phyloP scores from a whole-genome alignment of 1,140 invertebrate genomes.

The Rhyacophila brunnea region DNA sequence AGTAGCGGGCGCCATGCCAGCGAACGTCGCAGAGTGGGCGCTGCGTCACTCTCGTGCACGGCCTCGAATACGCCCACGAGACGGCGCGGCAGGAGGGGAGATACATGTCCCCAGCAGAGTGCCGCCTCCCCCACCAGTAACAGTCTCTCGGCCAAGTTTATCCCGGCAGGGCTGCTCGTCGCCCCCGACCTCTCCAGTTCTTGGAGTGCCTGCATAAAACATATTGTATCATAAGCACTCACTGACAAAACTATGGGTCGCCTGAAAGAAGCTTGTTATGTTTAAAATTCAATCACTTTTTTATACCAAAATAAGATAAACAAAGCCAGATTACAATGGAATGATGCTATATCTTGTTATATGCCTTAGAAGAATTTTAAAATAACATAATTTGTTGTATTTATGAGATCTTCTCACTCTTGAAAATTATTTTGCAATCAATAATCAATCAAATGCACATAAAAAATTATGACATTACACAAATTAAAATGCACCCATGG shows the following conservation, averaged over 20 bases:
- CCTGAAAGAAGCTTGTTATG: too few species aligned
- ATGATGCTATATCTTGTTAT: too few species aligned
- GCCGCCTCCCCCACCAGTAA: slow-evolving; percentile 72
- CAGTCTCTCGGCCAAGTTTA: slow-evolving; percentile 61
- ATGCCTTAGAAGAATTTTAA: too few species aligned
- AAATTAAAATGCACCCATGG: too few species aligned
- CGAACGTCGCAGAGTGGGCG: slow-evolving; percentile 61
- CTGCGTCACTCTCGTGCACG: slow-evolving; percentile 66
- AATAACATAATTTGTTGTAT: too few species aligned
- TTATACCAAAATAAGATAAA: background rate
- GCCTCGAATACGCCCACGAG: slow-evolving; percentile 71
- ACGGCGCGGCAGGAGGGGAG: slow-evolving; percentile 63
- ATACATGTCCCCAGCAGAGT: slow-evolving; percentile 73
- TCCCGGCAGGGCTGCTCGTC: slow-evolving; percentile 1
- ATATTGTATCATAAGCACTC: background rate
- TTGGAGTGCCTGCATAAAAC: slow-evolving; percentile 56
- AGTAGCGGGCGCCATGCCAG: slow-evolving; percentile 74
- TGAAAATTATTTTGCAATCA: too few species aligned
- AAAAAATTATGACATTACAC: too few species aligned
- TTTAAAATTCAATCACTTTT: too few species aligned
- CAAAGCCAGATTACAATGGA: too few species aligned
- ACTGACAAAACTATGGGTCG: too few species aligned
- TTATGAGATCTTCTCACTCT: too few species aligned
- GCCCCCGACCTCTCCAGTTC: slow-evolving; percentile 45
- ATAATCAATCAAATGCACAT: too few species aligned